These are phyloP conservation scores for Nasonia giraulti DNA, from an alignment of 1,140 invertebrate genomes.

Conservation along the genomic window DNA sequence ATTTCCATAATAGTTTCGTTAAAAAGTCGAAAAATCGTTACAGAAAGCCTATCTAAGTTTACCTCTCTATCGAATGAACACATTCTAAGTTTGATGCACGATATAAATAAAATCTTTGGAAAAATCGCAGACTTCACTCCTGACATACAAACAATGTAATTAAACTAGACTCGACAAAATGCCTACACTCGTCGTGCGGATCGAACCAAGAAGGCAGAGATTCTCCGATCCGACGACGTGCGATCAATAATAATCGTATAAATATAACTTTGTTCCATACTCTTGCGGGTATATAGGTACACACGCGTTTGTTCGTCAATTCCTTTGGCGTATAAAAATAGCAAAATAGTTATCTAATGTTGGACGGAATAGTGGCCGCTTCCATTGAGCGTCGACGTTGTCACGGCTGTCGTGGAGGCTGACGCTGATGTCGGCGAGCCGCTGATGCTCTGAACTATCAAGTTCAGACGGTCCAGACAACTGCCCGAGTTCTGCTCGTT, in stretches of 20 bases:
- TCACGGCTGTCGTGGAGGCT: background rate
- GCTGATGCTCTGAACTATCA: constrained; percentile 81
- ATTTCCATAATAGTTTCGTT: background rate
- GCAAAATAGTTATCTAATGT: constrained; percentile 53
- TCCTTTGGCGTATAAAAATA: constrained; percentile 35
- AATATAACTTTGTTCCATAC: background rate
- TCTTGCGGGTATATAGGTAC: background rate
- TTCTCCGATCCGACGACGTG: constrained; percentile 57
- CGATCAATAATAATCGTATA: background rate
- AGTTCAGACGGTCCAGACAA: constrained; percentile 78
- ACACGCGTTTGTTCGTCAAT: background rate
- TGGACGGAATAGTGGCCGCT: constrained; percentile 57
- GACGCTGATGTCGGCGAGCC: constrained; percentile 61
- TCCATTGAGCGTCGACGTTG: constrained; percentile 46
- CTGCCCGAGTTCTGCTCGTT: constrained; percentile 68
- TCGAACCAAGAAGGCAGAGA: constrained; percentile 3
- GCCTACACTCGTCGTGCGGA: background rate
- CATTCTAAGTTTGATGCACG: background rate
- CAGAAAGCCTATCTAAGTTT: no score
- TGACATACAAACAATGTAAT: background rate
- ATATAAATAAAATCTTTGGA: constrained; percentile 1
- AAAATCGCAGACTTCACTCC: background rate
- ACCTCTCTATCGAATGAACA: background rate
- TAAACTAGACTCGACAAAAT: background rate
- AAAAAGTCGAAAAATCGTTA: background rate